These are phyloP conservation scores for Pterophyllum scalare DNA, from an alignment of 2,113 vertebrate genomes.

Conservation along the genomic window DNA sequence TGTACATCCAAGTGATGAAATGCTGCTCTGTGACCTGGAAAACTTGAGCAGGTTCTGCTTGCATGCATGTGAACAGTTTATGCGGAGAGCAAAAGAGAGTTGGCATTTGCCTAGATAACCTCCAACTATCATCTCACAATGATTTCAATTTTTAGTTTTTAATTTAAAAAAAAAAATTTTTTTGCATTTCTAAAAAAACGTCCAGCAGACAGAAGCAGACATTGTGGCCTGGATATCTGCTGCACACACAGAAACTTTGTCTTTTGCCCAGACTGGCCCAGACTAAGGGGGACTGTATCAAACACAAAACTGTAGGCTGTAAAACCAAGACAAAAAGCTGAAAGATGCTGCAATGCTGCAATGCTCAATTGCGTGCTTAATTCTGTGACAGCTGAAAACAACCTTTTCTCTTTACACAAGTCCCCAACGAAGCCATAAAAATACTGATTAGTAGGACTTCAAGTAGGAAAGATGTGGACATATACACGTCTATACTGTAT, in stretches of 20 bases:
- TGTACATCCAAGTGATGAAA: too few species aligned
- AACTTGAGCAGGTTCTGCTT: not conserved
- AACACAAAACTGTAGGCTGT: not conserved
- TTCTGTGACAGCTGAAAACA: not conserved
- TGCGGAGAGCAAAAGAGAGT: not conserved
- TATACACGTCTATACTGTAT: too few species aligned
- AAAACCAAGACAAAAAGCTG: slow-evolving; percentile 1
- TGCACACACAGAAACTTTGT: not conserved
- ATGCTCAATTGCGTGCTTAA: not conserved
- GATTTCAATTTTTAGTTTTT: not conserved
- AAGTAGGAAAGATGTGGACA: not conserved
- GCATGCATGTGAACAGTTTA: not conserved
- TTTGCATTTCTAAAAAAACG: not conserved
- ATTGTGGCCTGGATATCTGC: too few species aligned
- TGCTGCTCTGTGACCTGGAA: not conserved
- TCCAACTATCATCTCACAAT: not conserved
- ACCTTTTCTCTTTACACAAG: not conserved
- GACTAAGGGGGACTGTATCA: not conserved
- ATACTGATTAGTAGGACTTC: not conserved
- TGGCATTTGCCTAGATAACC: not conserved
- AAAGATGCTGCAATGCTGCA: not conserved
- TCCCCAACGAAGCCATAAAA: not conserved
- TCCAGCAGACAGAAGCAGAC: not conserved
- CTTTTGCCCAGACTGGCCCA: not conserved
- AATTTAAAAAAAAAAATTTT: too few species aligned